Conservation (phyloP, 35 echinoderm and acorn worm genomes). For the Heliocidaris tuberculata region DNA sequence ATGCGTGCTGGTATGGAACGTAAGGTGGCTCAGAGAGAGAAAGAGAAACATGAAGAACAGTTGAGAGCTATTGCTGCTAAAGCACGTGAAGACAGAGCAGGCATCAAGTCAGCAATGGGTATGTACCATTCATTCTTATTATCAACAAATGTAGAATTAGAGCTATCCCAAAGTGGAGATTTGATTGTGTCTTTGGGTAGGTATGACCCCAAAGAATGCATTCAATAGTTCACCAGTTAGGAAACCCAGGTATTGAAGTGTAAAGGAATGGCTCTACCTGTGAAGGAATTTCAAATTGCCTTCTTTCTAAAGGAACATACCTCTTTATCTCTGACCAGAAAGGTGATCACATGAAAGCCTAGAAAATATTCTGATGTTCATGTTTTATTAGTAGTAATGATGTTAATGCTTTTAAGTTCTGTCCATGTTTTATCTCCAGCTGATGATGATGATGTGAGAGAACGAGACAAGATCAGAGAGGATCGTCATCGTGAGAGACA, state of each 20-base stretch:
- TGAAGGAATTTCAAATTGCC: no score
- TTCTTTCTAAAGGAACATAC: no score
- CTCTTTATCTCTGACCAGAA: no score
- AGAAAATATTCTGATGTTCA: no score
- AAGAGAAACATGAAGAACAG: slow-evolving; percentile 93
- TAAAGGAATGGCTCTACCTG: no score
- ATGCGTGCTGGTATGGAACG: slow-evolving; percentile 93
- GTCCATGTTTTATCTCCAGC: slow-evolving; percentile 17
- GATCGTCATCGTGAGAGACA: slow-evolving; percentile 87
- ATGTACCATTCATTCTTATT: not conserved
- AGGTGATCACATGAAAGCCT: no score
- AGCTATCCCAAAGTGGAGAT: no score
- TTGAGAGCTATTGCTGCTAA: slow-evolving; percentile 73
- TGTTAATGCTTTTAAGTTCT: not conserved
- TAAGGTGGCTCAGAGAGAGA: slow-evolving; percentile 88
- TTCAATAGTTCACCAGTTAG: no score
- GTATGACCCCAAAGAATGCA: no score
- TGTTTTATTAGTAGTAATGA: no score
- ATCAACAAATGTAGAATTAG: not conserved
- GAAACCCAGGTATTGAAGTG: no score
- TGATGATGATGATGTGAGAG: slow-evolving; percentile 81
- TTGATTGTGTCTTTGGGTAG: no score
- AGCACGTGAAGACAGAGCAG: slow-evolving; percentile 91
- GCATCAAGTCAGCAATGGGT: slow-evolving; percentile 71
- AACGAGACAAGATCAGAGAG: slow-evolving; percentile 84